phyloP scores from a whole-genome alignment of 2,888 invertebrate genomes.

The Ormyrus labotus region DNA sequence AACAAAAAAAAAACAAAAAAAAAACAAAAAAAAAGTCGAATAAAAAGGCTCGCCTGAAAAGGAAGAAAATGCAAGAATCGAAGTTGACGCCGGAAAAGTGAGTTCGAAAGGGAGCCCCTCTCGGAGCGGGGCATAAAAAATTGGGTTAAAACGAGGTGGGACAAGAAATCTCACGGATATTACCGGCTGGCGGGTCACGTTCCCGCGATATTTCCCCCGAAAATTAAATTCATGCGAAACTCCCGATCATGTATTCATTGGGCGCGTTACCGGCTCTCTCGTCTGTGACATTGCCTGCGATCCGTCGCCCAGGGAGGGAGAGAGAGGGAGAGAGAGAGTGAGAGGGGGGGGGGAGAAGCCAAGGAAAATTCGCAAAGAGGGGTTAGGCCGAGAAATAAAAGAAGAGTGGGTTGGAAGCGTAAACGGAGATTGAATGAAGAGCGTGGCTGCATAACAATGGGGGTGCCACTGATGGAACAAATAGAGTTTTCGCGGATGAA shows the following conservation, averaged over 20 bases:
- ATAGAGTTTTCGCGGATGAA: conserved; percentile 10
- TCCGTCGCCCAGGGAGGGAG: neutral
- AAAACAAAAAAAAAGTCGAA: no score
- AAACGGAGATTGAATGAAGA: conserved; percentile 42
- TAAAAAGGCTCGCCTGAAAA: no score
- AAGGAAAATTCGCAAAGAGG: neutral
- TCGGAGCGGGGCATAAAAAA: neutral
- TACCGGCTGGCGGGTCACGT: conserved; percentile 65
- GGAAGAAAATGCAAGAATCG: no score
- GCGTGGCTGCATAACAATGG: conserved; percentile 20
- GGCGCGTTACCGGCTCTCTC: conserved; percentile 54
- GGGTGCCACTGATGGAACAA: neutral
- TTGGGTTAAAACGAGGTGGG: conserved; percentile 14
- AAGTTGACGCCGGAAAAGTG: no score
- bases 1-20: no score
- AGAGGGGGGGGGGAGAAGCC: neutral
- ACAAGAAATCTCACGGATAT: conserved; percentile 56
- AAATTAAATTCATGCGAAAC: conserved; percentile 71
- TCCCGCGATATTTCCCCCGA: conserved; percentile 67
- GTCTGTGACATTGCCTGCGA: no score
- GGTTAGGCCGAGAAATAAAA: no score
- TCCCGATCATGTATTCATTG: conserved; percentile 70
- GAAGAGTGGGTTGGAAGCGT: neutral
- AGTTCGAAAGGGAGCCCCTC: no score
- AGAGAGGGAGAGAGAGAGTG: neutral